Base-by-base conservation (phyloP, 1,140 invertebrate species). In the Drosophila persimilis region DNA sequence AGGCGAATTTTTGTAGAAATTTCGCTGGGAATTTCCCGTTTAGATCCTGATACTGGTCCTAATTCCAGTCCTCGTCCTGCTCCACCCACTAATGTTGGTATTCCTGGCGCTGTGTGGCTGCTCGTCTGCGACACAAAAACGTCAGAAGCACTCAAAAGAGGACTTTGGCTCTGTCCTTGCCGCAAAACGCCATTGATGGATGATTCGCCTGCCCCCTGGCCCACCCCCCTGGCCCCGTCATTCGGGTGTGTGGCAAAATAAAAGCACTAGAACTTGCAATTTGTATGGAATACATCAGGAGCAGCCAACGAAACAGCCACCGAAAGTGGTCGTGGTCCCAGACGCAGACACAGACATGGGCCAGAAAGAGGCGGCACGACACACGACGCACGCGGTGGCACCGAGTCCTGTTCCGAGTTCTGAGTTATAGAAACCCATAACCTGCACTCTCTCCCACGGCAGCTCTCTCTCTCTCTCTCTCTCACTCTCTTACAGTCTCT, bases 121-220 rank as follows among this genome's bases (percentile, higher is more conserved):
- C 24, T 26, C 24, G 24, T 5, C 24, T 26, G 24, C 24, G 73
- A 81, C 73, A 81, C 79, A 81, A 81, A 81, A 81, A 81, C 60
- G 79, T 83, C 79, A 83, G 50, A 64, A 58, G 62, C 79, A 83
- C 78, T 81, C 78, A 81, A 59, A 64, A 59, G 52, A 45, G 15
- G 24, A 43, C 79, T 62, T 79, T 76, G 64, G 44, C 54, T 66
- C 59, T 77, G 69, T 74, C 57, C 81, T 84, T 74, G 79, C 74
- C 79, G 54, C 72, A 80, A 90, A 90, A 77, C 80, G 69, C 85
- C 85, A 90, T 90, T 90, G 89, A 90, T 88, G 83, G 81, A 86
- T 86, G 81, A 88, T 84, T 75, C 80, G 77, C 65, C 74, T 81
- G 73, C 73, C 77, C 64, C 75, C 39, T 64, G 53, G 63, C 11